Evolutionary conservation across 2,797 vertebrate species (phyloP), one percentile per base, ranked within the genome.

Genomic region (Acrossocheilus fasciatus): DNA sequence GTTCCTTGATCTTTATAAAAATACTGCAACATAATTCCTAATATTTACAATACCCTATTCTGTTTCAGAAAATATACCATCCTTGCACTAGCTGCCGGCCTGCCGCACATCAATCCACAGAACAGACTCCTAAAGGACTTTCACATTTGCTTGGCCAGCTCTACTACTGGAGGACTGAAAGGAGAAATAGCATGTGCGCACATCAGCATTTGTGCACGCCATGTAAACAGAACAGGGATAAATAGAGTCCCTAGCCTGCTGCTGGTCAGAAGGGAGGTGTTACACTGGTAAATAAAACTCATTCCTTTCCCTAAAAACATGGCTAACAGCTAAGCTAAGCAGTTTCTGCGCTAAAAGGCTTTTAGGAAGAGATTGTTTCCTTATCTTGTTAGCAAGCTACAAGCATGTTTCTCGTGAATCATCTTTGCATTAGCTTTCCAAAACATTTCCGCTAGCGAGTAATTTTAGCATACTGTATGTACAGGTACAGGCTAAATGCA

Each of bases 181-280:
- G 11, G 26, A 81, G 11, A 62, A 68, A 50, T 81, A 68, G 26
- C 79, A 81, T 81, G 79, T 59, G 72, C 47, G 6, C 3, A 23
- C 39, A 81, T 86, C 85, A 86, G 80, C 80, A 52, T 86, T 82
- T 76, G 74, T 52, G 72, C 62, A 50, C 43, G 34, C 62, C 14
- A 4, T 66, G n/a, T 70, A 45, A 86, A 82, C 47, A 82, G 69
- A 52, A 52, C 72, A 50, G 81, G 85, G 72, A 76, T 59, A 86
- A 75, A 86, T 82, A 66, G 11, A 66, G 18, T 81, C 26, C 43
- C 43, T 2, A 68, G 62, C 26, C 43, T 36, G 41, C 62, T 68
- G 77, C 57, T 64, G 57, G 77, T 79, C 57, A 64, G 17, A 68
- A 68, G 43, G 59, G 79, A 81, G 14, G 64, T 34, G 43, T 81